phyloP scores from a whole-genome alignment of 2,113 vertebrate genomes.

The Lathamus discolor region DNA sequence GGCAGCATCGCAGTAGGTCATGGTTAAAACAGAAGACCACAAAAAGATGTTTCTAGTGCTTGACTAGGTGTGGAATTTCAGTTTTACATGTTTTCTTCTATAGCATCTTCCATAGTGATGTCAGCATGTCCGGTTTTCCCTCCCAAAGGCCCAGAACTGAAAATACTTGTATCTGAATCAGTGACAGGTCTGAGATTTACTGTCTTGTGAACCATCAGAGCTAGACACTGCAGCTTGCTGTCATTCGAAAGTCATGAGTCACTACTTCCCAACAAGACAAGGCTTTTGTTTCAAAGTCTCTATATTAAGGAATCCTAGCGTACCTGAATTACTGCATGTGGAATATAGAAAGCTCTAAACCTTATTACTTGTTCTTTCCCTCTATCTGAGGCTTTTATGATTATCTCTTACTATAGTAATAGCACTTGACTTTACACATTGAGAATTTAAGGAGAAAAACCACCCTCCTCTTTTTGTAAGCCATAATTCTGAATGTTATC shows the following conservation, averaged over 20 bases:
- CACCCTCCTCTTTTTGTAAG: not conserved
- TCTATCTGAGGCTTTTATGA: not conserved
- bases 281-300: not conserved
- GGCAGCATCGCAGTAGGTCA: not conserved
- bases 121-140: not conserved
- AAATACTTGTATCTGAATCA: not conserved
- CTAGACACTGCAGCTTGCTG: not conserved
- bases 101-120: not conserved
- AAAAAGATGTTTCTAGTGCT: not conserved
- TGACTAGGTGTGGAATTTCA: not conserved
- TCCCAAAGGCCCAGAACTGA: not conserved
- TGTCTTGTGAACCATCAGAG: not conserved
- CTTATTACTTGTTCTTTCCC: not conserved
- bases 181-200: conserved; percentile 7
- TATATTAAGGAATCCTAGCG: not conserved
- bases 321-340: not conserved
- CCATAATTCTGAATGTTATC: not conserved
- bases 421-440: not conserved
- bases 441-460: not conserved
- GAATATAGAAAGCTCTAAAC: not conserved
- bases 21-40: not conserved
- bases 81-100: not conserved
- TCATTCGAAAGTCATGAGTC: not conserved
- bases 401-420: not conserved
- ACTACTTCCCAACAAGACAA: not conserved